These are phyloP conservation scores for Contarinia nasturtii DNA, from an alignment of 1,140 invertebrate genomes.

Conservation along the genomic window DNA sequence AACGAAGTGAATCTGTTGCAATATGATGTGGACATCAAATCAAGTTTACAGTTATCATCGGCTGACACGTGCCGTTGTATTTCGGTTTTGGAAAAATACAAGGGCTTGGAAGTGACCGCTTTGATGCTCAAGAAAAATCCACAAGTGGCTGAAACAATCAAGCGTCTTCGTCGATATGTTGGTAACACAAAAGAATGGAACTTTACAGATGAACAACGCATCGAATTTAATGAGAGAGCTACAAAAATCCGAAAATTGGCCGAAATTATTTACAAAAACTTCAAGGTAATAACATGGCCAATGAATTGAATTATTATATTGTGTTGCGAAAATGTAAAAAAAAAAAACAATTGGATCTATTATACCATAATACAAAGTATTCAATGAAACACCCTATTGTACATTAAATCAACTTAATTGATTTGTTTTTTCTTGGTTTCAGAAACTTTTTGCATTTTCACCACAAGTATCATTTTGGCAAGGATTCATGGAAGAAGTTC, in stretches of 20 bases:
- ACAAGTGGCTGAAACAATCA: constrained; percentile 56
- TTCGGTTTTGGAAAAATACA: constrained; percentile 35
- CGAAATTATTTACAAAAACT: constrained; percentile 37
- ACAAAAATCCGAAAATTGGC: constrained; percentile 43
- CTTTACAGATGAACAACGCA: constrained; percentile 35
- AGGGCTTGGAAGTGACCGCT: constrained; percentile 41
- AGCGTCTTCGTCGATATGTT: constrained; percentile 47
- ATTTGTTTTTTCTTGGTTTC: constrained; percentile 4
- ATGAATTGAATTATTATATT: too few species aligned
- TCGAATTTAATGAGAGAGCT: constrained; percentile 42
- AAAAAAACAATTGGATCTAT: constrained; percentile 6
- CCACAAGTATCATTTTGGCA: constrained; percentile 34
- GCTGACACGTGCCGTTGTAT: constrained; percentile 45
- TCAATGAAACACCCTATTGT: too few species aligned
- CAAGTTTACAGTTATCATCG: constrained; percentile 6
- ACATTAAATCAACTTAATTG: too few species aligned
- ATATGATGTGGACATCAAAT: background rate
- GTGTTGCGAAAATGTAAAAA: background rate
- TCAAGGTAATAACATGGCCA: constrained; percentile 32
- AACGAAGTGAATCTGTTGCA: background rate
- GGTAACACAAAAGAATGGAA: constrained; percentile 56
- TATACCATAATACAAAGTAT: constrained; percentile 3
- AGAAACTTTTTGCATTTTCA: constrained; percentile 29
- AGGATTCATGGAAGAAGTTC: constrained; percentile 31
- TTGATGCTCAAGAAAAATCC: constrained; percentile 76